Base-by-base conservation (phyloP, 2,113 vertebrate species). In the Athene cunicularia region DNA sequence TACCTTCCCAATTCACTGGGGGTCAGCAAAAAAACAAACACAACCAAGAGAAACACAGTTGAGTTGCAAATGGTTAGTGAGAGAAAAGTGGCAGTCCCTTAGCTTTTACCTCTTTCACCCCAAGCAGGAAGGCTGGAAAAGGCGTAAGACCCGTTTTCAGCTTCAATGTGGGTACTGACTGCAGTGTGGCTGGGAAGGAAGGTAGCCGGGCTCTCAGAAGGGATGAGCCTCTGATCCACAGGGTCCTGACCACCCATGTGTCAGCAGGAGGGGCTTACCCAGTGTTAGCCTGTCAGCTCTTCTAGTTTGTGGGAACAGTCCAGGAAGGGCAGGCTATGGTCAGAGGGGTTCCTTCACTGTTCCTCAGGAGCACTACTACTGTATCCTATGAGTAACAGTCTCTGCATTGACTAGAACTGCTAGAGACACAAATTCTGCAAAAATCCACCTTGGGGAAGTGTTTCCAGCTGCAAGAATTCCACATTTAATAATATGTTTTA, bases 1-100 rank as follows among this genome's bases (percentile, higher is more conserved):
- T 98, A 97, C 97, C 97, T 97, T 97, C 97, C 97, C 96, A 97
- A 90, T 95, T 98, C 97, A 94, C 97, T 98, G 97, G 90, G 97
- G 82, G 96, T 93, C 97, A 96, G 96, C 96, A 93, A 96, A 95
- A 95, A 94, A 89, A 37, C 45, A 35, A 50, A 45, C n/a, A 76
- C 63, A 97, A 94, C 89, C 88, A 88, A 92, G 93, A 96, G 88
- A 97, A 95, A 96, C n/a, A 97, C 20, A 95, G 76, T 95, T 96
- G 87, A 97, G 52, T 96, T 76, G 66, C 63, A 95, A 95, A 90
- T 59, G 15, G 80, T 97, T 91, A 96, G 79, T 37, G 67, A 94
- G 53, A 75, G n/a, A 21, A 58, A 79, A 96, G 76, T 56, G 50
- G 28, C 30, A 75, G 56, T 66, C 49, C 28, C 5, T 0, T 79